Base-by-base conservation (phyloP, 2,797 vertebrate genomes). In the Acrossocheilus wenchowensis region DNA sequence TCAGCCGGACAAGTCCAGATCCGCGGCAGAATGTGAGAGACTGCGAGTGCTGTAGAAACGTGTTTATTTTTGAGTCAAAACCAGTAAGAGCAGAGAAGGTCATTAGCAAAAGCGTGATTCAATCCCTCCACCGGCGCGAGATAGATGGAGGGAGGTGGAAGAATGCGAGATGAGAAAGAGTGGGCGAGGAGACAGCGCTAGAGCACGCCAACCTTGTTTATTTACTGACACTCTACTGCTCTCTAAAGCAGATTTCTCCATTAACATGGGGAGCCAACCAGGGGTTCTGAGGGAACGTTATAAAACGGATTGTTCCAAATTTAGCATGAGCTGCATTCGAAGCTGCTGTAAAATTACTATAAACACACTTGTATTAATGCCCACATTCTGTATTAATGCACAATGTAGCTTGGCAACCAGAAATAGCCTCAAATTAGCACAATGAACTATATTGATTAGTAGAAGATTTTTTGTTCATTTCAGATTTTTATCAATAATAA, bases 41-140 rank as follows among this genome's bases (percentile, higher is more conserved):
- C 30, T 74, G 30, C 83, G 34, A 36, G 79, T 82, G 66, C 26
- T 84, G 54, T 41, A 68, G 36, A 85, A 87, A 84, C 78, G 4
- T 72, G 72, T 80, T 80, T 79, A 84, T 87, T 84, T 86, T 80
- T 83, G 64, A 87, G 74, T 60, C 34, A 5, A 69, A 68, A 43
- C 45, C 34, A 78, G 79, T 64, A 73, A 85, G 80, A 73, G 82
- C 50, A 39, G 48, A 85, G 79, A 82, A 85, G 54, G 64, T 74
- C 64, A 88, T 87, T 87, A 88, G 80, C 73, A 82, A 78, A 90
- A 78, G 34, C 43, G 72, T 86, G 83, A 88, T 89, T 87, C 77
- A 87, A 79, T 62, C 68, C 83, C 81, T 30, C 43, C 62, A 34
- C 9, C 17, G 71, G 52, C 43, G 54, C 7, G 54, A 72, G 57